phyloP scores from a whole-genome alignment of 2,797 vertebrate genomes.

The Antennarius maculatus region DNA sequence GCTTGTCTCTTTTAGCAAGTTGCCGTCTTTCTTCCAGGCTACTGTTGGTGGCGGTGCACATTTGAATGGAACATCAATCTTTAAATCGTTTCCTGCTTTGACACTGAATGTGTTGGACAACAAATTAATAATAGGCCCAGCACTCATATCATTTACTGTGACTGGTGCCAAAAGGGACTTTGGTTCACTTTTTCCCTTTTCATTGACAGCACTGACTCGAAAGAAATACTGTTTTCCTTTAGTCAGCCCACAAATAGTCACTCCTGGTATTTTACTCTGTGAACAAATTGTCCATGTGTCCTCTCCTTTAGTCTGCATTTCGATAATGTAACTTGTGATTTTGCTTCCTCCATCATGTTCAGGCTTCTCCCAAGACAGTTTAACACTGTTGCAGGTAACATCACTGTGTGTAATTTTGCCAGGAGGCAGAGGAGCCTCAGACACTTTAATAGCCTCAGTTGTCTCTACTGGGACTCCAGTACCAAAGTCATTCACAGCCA shows the following conservation, averaged over 20 bases:
- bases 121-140: constrained; percentile 88
- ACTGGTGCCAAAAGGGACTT: constrained; percentile 88
- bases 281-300: constrained; percentile 90
- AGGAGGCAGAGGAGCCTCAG: constrained; percentile 90
- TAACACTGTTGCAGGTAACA: constrained; percentile 87
- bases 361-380: constrained; percentile 95
- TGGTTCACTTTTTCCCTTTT: constrained; percentile 95
- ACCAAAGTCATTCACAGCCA: constrained; percentile 95
- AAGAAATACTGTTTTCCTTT: constrained; percentile 93
- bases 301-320: constrained; percentile 94
- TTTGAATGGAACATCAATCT: constrained; percentile 92
- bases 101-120: constrained; percentile 90
- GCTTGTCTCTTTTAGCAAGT: constrained; percentile 90
- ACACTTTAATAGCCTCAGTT: constrained; percentile 88
- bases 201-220: constrained; percentile 92
- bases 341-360: constrained; percentile 97
- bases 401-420: constrained; percentile 90
- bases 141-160: constrained; percentile 87
- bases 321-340: constrained; percentile 91
- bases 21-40: constrained; percentile 92
- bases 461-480: constrained; percentile 90
- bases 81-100: constrained; percentile 93
- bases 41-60: constrained; percentile 87
- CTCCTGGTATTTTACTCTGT: constrained; percentile 88
- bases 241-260: constrained; percentile 86